These are phyloP conservation scores for Saccopteryx leptura DNA, from an alignment of 2,113 vertebrate genomes.

Conservation along the genomic window DNA sequence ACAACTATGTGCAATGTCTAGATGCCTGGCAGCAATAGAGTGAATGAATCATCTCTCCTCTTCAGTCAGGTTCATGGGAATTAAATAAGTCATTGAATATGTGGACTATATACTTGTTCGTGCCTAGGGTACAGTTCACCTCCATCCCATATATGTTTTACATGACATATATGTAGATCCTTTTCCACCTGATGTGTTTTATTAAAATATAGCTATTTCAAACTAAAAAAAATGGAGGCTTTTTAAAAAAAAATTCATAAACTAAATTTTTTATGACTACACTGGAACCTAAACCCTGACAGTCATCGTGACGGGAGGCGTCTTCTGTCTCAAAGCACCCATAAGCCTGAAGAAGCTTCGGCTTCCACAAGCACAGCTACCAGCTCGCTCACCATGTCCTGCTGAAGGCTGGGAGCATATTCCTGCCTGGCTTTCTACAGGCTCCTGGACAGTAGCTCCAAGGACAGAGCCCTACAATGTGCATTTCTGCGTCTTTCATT, in stretches of 20 bases:
- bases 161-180: not conserved
- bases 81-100: constrained; percentile 64
- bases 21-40: not conserved
- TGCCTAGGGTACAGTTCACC: not conserved
- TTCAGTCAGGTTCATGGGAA: constrained; percentile 61
- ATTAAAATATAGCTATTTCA: not conserved
- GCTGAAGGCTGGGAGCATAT: not conserved
- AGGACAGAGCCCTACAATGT: not conserved
- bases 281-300: constrained; percentile 60
- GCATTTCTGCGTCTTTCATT: not conserved
- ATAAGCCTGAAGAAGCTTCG: constrained; percentile 30
- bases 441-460: not conserved
- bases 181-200: not conserved
- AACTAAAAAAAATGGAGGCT: not conserved
- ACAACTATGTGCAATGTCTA: constrained; percentile 57
- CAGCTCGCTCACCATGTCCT: not conserved
- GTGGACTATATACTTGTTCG: constrained; percentile 40
- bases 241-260: not conserved
- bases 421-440: not conserved
- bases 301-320: constrained; percentile 63
- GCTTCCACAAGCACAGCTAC: constrained; percentile 25
- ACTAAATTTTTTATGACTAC: constrained; percentile 54
- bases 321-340: constrained; percentile 52
- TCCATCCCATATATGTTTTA: not conserved
- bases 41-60: not conserved